Evolutionary conservation across 2,113 vertebrate genomes (phyloP).

Genomic region (Oryctolagus cuniculus): mOryCun1.1 NC_091434.1:171071001-171071500

Average conservation of each 20-base stretch:
- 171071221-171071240: conserved; percentile 95
- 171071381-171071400: too few species aligned
- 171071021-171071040: conserved; percentile 98
- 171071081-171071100: not conserved
- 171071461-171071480: not conserved
- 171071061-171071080: not conserved
- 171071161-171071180: fast-evolving
- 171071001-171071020: conserved; percentile 97
- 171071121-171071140: not conserved
- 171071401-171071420: too few species aligned
- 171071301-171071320: conserved; percentile 93
- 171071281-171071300: conserved; percentile 93
- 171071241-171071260: conserved; percentile 97
- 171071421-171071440: not conserved
- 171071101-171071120: too few species aligned
- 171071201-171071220: conserved; percentile 96
- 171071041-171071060: conserved; percentile 94
- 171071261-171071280: conserved; percentile 96
- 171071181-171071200: conserved; percentile 85
- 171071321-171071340: conserved; percentile 92
- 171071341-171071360: conserved; percentile 95
- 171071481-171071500: not conserved
- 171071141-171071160: not conserved
- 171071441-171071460: not conserved
- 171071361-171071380: conserved; percentile 89